Evolutionary conservation across 2,113 vertebrate species (phyloP).

Genomic region (Dolichallabes microphthalmus): DNA sequence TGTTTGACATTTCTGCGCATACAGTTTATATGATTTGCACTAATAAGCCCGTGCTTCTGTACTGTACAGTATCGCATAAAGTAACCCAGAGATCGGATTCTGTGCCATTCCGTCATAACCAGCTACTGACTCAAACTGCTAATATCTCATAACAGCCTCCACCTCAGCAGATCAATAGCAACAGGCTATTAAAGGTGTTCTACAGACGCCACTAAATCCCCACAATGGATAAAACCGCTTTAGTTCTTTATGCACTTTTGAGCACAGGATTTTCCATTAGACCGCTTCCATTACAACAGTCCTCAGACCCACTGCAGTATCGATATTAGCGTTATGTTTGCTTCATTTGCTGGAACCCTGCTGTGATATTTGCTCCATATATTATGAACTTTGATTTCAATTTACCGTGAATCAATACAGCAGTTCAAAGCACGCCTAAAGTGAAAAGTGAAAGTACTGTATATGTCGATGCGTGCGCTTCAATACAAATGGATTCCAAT

Average conservation of each 20-base stretch:
- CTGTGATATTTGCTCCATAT: not conserved
- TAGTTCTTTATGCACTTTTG: not conserved
- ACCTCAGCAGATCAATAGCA: constrained; percentile 20
- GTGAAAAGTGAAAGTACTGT: not conserved
- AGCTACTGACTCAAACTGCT: constrained; percentile 9
- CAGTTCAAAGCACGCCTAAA: constrained; percentile 5
- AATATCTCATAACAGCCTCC: constrained; percentile 18
- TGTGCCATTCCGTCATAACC: not conserved
- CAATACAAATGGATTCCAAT: not conserved
- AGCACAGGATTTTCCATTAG: constrained; percentile 12
- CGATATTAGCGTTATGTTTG: not conserved
- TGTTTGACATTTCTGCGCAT: not conserved
- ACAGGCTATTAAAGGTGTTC: constrained; percentile 22
- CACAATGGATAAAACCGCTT: not conserved
- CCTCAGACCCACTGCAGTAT: not conserved
- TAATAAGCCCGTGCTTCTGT: not conserved
- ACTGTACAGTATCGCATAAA: not conserved
- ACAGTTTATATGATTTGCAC: constrained; percentile 5
- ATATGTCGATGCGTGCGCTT: not conserved
- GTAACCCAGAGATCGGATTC: constrained; percentile 2
- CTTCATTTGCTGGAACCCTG: not conserved
- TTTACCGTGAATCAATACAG: constrained; percentile 23
- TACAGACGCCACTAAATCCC: not conserved
- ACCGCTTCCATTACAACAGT: not conserved
- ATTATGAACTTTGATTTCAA: not conserved